Evolutionary conservation across 2,888 invertebrate species (phyloP).

Genomic region (Physocephala rufipes): DNA sequence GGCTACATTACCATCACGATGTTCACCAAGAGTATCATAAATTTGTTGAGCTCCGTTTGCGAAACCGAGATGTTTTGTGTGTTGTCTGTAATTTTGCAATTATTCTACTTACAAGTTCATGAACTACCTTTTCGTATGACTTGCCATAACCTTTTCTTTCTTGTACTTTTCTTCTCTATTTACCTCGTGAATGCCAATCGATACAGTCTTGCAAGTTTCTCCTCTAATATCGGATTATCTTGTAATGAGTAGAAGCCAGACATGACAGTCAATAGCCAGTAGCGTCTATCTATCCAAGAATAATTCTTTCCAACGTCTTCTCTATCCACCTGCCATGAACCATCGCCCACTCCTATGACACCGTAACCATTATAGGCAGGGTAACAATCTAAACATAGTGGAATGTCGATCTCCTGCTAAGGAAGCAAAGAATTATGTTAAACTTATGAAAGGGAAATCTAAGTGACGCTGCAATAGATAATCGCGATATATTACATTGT

Average conservation of each 20-base stretch:
- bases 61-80: conserved; percentile 80
- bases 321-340: conserved; percentile 35
- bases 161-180: background rate
- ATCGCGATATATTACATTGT: conserved; percentile 63
- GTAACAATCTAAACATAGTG: conserved; percentile 62
- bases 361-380: conserved; percentile 55
- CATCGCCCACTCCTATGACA: conserved; percentile 47
- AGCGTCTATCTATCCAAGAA: conserved; percentile 72
- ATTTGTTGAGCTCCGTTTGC: conserved; percentile 66
- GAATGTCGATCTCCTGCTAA: conserved; percentile 61
- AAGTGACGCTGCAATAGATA: background rate
- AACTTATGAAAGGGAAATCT: background rate
- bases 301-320: conserved; percentile 52
- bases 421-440: background rate
- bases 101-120: conserved; percentile 26
- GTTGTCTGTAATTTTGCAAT: conserved; percentile 70
- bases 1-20: conserved; percentile 51
- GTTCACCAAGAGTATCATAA: conserved; percentile 51
- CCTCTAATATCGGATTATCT: conserved; percentile 74
- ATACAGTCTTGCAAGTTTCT: conserved; percentile 79
- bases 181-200: conserved; percentile 83
- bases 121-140: background rate
- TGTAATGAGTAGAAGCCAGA: conserved; percentile 68
- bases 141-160: background rate
- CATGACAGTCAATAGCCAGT: conserved; percentile 84